phyloP scores from a whole-genome alignment of 2,888 invertebrate species.

The Gymnosoma rotundatum region DNA sequence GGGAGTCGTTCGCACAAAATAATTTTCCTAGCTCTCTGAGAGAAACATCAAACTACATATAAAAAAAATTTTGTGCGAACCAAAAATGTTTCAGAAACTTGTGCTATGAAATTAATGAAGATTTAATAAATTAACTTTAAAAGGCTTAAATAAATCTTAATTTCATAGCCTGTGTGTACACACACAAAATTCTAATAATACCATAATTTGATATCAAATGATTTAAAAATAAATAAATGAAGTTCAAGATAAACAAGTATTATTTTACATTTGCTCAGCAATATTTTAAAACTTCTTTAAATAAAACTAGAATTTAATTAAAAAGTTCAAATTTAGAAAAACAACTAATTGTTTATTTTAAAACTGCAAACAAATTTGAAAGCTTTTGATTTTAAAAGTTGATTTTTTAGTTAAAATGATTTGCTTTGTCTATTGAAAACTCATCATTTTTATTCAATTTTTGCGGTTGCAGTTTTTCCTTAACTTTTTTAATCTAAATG shows the following conservation, averaged over 20 bases:
- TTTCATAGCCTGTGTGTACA: too few relatives aligned
- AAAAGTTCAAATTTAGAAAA: background rate
- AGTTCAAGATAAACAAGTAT: conserved; percentile 64
- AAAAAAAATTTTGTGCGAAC: too few relatives aligned
- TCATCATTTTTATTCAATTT: conserved; percentile 1
- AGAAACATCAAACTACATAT: too few relatives aligned
- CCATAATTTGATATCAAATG: conserved; percentile 36
- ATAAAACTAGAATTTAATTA: background rate
- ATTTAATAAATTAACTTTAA: too few relatives aligned
- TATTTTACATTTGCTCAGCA: background rate
- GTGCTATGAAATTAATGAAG: too few relatives aligned
- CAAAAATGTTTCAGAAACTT: too few relatives aligned
- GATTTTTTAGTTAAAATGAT: conserved; percentile 7
- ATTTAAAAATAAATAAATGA: conserved; percentile 39
- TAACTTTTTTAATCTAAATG: conserved; percentile 30
- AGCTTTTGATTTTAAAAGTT: background rate
- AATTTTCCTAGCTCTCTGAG: too few relatives aligned
- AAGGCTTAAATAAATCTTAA: too few relatives aligned
- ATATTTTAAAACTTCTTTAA: background rate
- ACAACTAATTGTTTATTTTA: background rate
- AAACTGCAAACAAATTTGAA: background rate
- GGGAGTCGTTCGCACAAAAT: too few relatives aligned
- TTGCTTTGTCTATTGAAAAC: too few relatives aligned
- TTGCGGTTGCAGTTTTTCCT: conserved; percentile 38
- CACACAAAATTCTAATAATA: too few relatives aligned